Evolutionary conservation across 2,797 vertebrate genomes (phyloP).

Genomic region (Malurus leucopterus): DNA sequence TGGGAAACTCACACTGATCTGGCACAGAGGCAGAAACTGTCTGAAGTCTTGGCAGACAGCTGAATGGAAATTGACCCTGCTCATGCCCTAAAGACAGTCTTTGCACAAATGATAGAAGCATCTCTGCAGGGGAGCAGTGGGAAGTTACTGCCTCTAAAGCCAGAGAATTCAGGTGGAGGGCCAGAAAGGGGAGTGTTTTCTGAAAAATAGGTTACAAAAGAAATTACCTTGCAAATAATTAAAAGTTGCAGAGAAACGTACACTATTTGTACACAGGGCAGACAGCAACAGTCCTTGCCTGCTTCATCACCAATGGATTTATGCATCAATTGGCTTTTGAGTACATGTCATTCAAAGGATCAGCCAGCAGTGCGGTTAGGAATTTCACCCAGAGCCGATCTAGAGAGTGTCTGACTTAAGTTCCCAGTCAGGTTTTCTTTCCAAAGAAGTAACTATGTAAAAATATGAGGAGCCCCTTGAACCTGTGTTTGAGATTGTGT

Average conservation of each 20-base stretch:
- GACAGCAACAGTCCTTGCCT: background rate
- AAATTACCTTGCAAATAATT: background rate
- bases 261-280: fast-evolving
- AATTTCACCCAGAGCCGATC: background rate
- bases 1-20: background rate
- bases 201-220: background rate
- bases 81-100: background rate
- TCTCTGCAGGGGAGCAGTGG: background rate
- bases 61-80: background rate
- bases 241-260: background rate
- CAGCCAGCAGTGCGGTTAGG: fast-evolving
- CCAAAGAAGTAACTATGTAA: background rate
- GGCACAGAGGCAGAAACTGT: background rate
- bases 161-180: background rate
- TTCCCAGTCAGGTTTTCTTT: background rate
- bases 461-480: background rate
- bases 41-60: background rate
- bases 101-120: background rate
- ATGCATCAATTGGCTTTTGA: background rate
- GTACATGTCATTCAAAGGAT: background rate
- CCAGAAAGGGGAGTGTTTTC: background rate
- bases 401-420: background rate
- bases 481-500: background rate
- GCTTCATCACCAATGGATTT: background rate
- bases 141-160: background rate